Percentiles rank a stretch among this genome's conserved stretches.
These are phyloP conservation scores for Diplosoma virens DNA, from an alignment of 23 tunicate genomes.

Conservation along the genomic window DNA sequence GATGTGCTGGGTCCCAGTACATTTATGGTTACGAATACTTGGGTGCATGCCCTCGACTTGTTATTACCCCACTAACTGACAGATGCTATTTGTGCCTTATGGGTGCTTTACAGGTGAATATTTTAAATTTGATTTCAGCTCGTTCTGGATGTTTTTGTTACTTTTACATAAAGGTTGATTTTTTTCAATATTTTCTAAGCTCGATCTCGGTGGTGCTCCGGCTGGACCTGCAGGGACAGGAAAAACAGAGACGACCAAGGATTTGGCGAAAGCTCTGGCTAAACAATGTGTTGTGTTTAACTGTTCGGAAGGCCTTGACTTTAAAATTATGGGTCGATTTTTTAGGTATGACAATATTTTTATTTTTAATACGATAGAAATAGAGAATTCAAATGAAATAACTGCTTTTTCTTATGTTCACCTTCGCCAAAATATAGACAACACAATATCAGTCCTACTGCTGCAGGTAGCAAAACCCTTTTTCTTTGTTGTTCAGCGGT, in stretches of 20 bases:
- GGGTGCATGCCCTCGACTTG: conserved; percentile 92
- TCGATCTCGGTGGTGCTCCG: conserved; percentile 98
- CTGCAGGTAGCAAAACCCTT: background rate
- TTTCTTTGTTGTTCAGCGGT: conserved; percentile 53
- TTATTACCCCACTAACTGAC: conserved; percentile 99
- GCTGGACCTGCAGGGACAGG: conserved; percentile 99
- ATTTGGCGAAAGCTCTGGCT: conserved; percentile 98
- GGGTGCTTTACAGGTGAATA: conserved; percentile 92
- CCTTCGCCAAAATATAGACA: no score
- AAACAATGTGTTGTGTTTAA: conserved; percentile 98
- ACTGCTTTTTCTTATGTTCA: no score
- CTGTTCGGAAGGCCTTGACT: conserved; percentile 97
- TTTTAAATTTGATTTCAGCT: background rate
- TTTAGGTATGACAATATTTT: conserved; percentile 93
- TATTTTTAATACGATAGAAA: no score
- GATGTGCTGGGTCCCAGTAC: conserved; percentile 78
- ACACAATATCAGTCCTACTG: no score
- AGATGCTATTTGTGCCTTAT: conserved; percentile 95
- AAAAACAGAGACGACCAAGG: conserved; percentile 98
- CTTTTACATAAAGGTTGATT: background rate
- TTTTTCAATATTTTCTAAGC: conserved; percentile 20
- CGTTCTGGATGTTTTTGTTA: background rate
- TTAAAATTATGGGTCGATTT: conserved; percentile 98
- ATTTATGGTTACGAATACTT: conserved; percentile 97
- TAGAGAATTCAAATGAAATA: no score